Base-by-base conservation (phyloP, 2,888 invertebrate species). In the Himalopsyche kuldschensis region DNA sequence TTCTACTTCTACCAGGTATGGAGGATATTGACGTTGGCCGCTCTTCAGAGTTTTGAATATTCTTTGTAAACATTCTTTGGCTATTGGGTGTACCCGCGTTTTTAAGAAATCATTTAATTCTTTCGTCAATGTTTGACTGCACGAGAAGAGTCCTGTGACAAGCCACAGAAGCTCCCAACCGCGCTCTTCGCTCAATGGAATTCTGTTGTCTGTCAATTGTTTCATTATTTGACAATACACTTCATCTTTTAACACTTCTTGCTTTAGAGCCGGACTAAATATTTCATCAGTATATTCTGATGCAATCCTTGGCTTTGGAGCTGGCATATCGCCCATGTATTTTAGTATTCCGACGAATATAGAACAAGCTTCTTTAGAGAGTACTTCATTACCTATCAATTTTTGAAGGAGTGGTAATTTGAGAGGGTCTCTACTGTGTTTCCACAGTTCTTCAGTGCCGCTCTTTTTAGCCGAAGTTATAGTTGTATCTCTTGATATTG, bases 101-200 rank as follows among this genome's bases (percentile, higher is more conserved):
- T 95, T 93, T 46, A 97, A 90, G 88, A 97, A 96, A 86, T 94
- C 94, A 0, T 93, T 93, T 11, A 97, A 89, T 89, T 97, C 97
- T 88, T 95, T 95, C 86, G 96, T 91, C 1, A 98, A 92, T 5
- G 91, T 90, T 87, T 95, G 94, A 86, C 95, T 95, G 87, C 97
- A 97, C 11, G 95, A 92, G 90, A 97, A 97, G 76, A 97, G 92
- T 0, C 98, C 98, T 0, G 97, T 96, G 4, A 94, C 94, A 83
- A 99, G 91, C 95, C 98, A 98, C 94, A 99, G 94, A 85, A 98
- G 90, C 89, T 99, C 98, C 98, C 98, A 99, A 0, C 97, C 98
- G 83, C 96, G 92, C 89, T 98, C 97, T 89, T 97, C 97, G 88
- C 98, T 97, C 79, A 95, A 90, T 80, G 94, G 93, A 88, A 96